phyloP scores from a whole-genome alignment of 2,888 invertebrate genomes.

The Homarus gammarus region DNA sequence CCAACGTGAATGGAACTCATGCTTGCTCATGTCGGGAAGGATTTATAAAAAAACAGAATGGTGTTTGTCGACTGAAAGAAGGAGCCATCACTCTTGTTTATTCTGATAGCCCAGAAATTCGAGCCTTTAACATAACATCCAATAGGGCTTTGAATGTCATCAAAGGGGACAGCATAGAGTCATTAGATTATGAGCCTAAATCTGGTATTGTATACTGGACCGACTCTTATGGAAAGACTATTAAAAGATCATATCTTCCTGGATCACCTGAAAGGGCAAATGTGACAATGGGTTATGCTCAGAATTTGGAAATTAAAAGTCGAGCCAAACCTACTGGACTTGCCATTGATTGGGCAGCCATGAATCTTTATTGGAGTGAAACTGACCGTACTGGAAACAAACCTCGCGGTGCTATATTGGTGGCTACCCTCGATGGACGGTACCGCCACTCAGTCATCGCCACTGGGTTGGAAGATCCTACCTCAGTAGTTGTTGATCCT shows the following conservation, averaged over 20 bases:
- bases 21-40: constrained; percentile 92
- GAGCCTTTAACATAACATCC: constrained; percentile 84
- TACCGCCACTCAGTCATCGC: constrained; percentile 90
- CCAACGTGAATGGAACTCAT: constrained; percentile 93
- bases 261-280: constrained; percentile 86
- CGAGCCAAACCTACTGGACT: constrained; percentile 91
- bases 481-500: constrained; percentile 92
- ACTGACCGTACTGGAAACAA: constrained; percentile 82
- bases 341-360: constrained; percentile 95
- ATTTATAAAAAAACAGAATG: constrained; percentile 87
- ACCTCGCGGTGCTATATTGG: constrained; percentile 86
- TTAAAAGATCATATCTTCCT: constrained; percentile 94
- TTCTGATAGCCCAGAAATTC: constrained; percentile 92
- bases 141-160: constrained; percentile 87
- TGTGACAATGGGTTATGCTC: constrained; percentile 90
- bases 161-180: constrained; percentile 91
- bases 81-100: constrained; percentile 83
- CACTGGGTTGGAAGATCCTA: constrained; percentile 87
- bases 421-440: constrained; percentile 92
- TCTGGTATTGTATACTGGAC: constrained; percentile 96
- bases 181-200: constrained; percentile 92
- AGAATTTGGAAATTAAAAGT: constrained; percentile 89
- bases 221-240: constrained; percentile 92
- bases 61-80: constrained; percentile 86
- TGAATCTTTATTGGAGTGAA: constrained; percentile 97